phyloP scores from a whole-genome alignment of 2,888 invertebrate species.

The Omphaloscelis lunosa region DNA sequence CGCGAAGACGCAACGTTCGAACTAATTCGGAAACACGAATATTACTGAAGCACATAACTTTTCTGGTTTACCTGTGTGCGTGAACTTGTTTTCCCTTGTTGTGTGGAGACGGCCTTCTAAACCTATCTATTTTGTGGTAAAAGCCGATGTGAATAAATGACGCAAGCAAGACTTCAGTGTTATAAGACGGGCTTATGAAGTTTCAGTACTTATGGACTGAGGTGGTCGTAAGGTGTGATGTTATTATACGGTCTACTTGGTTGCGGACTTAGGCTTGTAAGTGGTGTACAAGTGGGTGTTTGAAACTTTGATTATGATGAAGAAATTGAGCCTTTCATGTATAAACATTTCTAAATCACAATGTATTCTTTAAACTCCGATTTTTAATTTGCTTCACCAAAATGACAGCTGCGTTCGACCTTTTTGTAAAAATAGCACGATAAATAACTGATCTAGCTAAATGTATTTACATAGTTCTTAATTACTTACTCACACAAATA shows the following conservation, averaged over 20 bases:
- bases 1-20: too few species aligned
- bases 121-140: background rate
- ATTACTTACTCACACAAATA: too few species aligned
- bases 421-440: too few species aligned
- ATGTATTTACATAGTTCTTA: too few species aligned
- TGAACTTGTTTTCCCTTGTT: background rate
- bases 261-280: constrained; percentile 23
- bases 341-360: too few species aligned
- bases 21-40: background rate
- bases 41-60: background rate
- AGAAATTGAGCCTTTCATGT: background rate
- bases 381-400: too few species aligned
- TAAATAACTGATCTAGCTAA: too few species aligned
- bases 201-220: constrained; percentile 42
- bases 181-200: constrained; percentile 55
- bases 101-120: background rate
- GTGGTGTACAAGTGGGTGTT: background rate
- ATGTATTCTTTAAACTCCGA: too few species aligned
- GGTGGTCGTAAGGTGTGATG: constrained; percentile 33
- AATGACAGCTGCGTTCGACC: too few species aligned
- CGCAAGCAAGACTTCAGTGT: constrained; percentile 32
- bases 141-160: constrained; percentile 50
- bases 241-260: constrained; percentile 17
- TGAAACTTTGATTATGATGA: constrained; percentile 20
- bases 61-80: background rate